phyloP scores from a whole-genome alignment of 2,888 invertebrate genomes.

The Acrobasis consociella region DNA sequence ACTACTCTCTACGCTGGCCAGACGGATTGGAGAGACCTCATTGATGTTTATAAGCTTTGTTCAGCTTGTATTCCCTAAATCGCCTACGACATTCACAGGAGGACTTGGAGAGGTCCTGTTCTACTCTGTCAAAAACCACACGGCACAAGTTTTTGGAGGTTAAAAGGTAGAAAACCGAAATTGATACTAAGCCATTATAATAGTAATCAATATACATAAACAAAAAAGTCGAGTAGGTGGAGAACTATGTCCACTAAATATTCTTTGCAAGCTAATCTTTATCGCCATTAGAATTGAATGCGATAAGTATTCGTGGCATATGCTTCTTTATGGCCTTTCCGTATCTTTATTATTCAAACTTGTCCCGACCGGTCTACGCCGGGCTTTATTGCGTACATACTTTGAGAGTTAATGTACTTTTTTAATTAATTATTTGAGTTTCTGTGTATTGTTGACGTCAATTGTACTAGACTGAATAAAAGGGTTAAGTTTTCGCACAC shows the following conservation, averaged over 20 bases:
- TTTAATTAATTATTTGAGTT: conserved; percentile 34
- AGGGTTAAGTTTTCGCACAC: background rate
- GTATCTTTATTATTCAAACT: conserved; percentile 75
- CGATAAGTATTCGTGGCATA: conserved; percentile 77
- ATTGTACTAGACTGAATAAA: background rate
- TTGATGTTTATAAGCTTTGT: no score
- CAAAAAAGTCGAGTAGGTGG: conserved; percentile 6
- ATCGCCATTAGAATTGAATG: conserved; percentile 67
- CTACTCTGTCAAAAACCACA: no score
- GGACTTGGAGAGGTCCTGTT: no score
- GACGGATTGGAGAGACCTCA: no score
- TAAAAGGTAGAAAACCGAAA: no score
- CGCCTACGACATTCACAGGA: no score
- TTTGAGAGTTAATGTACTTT: conserved; percentile 41
- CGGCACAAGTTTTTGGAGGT: no score
- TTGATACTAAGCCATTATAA: no score
- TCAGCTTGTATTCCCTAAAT: no score
- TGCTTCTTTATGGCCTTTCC: conserved; percentile 70
- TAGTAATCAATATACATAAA: background rate
- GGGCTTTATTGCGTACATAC: conserved; percentile 63
- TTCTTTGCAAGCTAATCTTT: conserved; percentile 42
- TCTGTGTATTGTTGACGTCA: background rate
- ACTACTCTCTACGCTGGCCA: no score
- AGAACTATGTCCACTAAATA: background rate
- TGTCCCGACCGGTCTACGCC: conserved; percentile 59